phyloP scores from a whole-genome alignment of 1,140 invertebrate genomes.

The Drosophila lowei region DNA sequence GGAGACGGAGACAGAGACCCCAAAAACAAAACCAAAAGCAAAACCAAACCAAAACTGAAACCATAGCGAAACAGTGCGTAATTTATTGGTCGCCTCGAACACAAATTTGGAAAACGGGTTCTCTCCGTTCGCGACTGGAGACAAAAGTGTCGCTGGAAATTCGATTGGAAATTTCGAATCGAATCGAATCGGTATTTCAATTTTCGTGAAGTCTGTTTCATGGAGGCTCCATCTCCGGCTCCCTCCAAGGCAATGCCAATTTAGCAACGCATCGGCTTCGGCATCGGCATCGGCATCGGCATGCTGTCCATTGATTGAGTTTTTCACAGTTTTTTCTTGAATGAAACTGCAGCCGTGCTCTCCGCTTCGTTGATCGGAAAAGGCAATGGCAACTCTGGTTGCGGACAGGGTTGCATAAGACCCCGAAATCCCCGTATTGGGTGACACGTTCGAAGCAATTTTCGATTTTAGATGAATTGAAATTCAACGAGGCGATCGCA shows the following conservation, averaged over 20 bases:
- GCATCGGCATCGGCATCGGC: constrained; percentile 18
- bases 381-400: constrained; percentile 29
- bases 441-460: constrained; percentile 57
- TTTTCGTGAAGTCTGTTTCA: constrained; percentile 17
- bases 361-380: constrained; percentile 25
- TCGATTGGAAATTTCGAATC: constrained; percentile 4
- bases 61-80: constrained; percentile 62
- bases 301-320: constrained; percentile 71
- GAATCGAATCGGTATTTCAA: constrained; percentile 32
- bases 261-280: constrained; percentile 58
- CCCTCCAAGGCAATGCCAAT: constrained; percentile 56
- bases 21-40: constrained; percentile 9
- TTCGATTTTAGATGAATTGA: constrained; percentile 69
- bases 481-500: constrained; percentile 67
- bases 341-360: constrained; percentile 27
- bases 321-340: constrained; percentile 67
- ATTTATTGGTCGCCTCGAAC: constrained; percentile 65
- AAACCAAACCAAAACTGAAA: constrained; percentile 17
- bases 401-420: constrained; percentile 27
- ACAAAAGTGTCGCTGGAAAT: constrained; percentile 68
- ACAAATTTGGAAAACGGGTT: constrained; percentile 56
- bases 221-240: neutral
- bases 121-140: constrained; percentile 11
- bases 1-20: neutral
- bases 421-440: constrained; percentile 56